Evolutionary conservation across 92 coral and sea anemone species (phyloP).

Genomic region (Epizoanthus stellaris): DNA sequence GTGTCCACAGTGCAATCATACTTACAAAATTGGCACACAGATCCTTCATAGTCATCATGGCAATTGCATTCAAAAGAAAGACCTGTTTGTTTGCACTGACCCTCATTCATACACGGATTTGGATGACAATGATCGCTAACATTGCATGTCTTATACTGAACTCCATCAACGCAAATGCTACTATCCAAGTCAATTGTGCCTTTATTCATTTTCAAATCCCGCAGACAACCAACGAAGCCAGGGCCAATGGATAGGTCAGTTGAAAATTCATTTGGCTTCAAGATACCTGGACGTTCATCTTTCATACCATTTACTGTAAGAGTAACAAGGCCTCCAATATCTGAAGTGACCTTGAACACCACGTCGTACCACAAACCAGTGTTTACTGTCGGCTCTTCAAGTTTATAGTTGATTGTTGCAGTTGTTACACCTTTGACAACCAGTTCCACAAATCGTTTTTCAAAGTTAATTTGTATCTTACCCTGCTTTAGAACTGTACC

Average conservation of each 20-base stretch:
- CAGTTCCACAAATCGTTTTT: slow-evolving; percentile 42
- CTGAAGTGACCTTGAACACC: slow-evolving; percentile 45
- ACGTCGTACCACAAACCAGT: slow-evolving; percentile 77
- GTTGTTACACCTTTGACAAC: slow-evolving; percentile 44
- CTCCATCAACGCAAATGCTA: slow-evolving; percentile 20
- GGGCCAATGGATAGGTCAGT: slow-evolving; percentile 54
- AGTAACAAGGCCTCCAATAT: slow-evolving; percentile 17
- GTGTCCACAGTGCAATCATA: slow-evolving; percentile 8
- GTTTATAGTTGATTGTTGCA: slow-evolving; percentile 45
- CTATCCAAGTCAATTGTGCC: not conserved
- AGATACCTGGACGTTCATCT: not conserved
- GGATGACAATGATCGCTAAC: slow-evolving; percentile 83
- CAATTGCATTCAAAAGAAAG: slow-evolving; percentile 68
- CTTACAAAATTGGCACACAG: slow-evolving; percentile 86
- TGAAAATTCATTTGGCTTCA: slow-evolving; percentile 10
- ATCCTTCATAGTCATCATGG: slow-evolving; percentile 49
- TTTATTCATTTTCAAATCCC: slow-evolving; percentile 57
- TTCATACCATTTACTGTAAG: slow-evolving; percentile 34
- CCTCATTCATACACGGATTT: slow-evolving; percentile 70
- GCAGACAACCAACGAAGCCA: slow-evolving; percentile 75
- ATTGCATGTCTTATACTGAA: slow-evolving; percentile 57
- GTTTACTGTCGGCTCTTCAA: slow-evolving; percentile 42
- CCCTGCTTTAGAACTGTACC: slow-evolving; percentile 58
- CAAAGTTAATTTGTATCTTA: slow-evolving; percentile 33
- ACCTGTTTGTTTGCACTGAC: slow-evolving; percentile 67